Base-by-base conservation (phyloP, 2,797 vertebrate species). In the Diplodus sargus region DNA sequence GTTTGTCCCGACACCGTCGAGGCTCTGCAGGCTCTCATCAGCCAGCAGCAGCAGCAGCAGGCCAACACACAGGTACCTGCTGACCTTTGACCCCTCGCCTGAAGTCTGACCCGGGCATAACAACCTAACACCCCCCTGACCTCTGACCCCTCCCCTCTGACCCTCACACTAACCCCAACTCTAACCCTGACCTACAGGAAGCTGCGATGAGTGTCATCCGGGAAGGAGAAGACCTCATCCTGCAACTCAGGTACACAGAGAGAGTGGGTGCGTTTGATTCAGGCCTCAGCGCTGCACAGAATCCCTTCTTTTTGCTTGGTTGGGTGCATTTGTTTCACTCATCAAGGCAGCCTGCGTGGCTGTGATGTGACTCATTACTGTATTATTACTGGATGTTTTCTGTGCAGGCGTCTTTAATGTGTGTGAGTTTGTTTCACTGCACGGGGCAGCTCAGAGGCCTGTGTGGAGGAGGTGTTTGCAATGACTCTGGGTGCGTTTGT, bases 181-280 rank as follows among this genome's bases (percentile, higher is more conserved):
- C 85, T 92, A 87, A 91, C 88, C 71, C 85, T 85, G 82, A 84
- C 88, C 89, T 72, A 78, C 90, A 99, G 91, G 98, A 99, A 47
- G 98, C 98, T 52, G 98, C 97, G 0, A 96, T 99, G 87, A 99
- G 98, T 68, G 97, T 99, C 90, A 99, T 99, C 94, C 97, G 98
- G 85, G 98, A 99, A 91, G 98, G 98, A 79, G 98, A 99, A 92
- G 98, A 99, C 92, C 97, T 99, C 89, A 99, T 99, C 91, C 97
- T 99, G 80, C 98, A 99, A 90, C 97, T 99, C 95, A 97, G 98
- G 98, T 99, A 93, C 76, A 62, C 52, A 28, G n/a, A 58, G 66
- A 14, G 53, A 1, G 47, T 17, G 73, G 79, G 68, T 59, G 78
- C 1, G 65, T 47, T 79, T 53, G 76, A 67, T 74, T 85, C 18